Conservation (phyloP, 2,797 vertebrate species). For the Heteromormyrus szaboi region DNA sequence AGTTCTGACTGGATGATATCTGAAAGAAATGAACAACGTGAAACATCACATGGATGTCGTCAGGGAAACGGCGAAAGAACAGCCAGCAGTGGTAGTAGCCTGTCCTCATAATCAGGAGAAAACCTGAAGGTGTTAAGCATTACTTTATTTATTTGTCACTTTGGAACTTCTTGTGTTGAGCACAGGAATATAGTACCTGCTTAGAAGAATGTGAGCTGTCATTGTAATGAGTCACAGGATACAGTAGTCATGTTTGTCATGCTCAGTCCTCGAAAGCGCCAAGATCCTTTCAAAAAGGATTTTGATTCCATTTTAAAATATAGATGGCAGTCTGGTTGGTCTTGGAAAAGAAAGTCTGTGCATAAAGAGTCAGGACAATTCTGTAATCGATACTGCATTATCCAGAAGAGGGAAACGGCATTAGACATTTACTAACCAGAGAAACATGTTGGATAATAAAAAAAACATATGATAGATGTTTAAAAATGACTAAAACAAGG, state of each 20-base stretch:
- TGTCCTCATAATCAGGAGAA: not conserved
- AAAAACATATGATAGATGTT: slow-evolving; percentile 26
- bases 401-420: slow-evolving; percentile 33
- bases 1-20: not conserved
- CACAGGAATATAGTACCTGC: not conserved
- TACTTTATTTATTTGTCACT: not conserved
- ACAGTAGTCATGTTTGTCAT: not conserved
- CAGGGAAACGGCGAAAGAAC: not conserved
- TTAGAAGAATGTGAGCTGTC: not conserved
- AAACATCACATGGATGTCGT: not conserved
- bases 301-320: slow-evolving; percentile 36
- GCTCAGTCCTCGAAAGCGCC: slow-evolving; percentile 26
- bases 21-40: not conserved
- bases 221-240: not conserved
- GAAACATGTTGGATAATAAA: slow-evolving; percentile 39
- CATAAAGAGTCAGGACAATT: slow-evolving; percentile 33
- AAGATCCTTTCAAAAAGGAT: slow-evolving; percentile 35
- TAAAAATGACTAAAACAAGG: not conserved
- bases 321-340: not conserved
- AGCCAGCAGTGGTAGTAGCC: not conserved
- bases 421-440: slow-evolving; percentile 16
- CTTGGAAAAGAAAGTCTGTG: slow-evolving; percentile 20
- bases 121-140: not conserved
- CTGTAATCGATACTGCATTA: slow-evolving; percentile 30
- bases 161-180: not conserved